Conservation (phyloP, 1,140 invertebrate species). For the Lamellibrachia luymesi region DNA sequence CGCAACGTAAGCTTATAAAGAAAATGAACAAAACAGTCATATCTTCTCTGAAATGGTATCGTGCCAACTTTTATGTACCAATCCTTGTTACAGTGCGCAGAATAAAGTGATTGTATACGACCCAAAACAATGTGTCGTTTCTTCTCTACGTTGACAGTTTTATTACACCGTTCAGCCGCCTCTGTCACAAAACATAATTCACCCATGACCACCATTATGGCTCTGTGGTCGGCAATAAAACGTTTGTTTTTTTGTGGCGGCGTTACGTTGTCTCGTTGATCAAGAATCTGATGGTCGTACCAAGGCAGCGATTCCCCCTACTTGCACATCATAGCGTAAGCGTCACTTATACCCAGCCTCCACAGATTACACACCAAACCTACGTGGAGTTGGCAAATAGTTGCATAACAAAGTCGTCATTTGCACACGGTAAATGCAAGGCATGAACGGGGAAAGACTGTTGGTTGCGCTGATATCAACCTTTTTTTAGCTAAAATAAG, state of each 20-base stretch:
- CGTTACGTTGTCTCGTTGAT: no score
- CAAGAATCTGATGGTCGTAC: no score
- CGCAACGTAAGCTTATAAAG: no score
- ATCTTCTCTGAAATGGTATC: no score
- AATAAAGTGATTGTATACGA: no score
- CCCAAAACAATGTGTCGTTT: no score
- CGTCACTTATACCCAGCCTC: not conserved
- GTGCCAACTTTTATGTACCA: no score
- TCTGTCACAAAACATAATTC: no score
- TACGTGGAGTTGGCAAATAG: not conserved
- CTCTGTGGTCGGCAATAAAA: not conserved
- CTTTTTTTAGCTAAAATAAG: not conserved
- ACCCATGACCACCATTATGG: not conserved
- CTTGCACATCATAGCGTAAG: not conserved
- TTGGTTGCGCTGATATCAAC: not conserved
- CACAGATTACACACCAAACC: not conserved
- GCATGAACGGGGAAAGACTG: not conserved
- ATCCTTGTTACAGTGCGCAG: no score
- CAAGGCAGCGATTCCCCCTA: not conserved
- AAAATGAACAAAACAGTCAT: no score
- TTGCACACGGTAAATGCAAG: not conserved
- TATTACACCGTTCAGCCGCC: no score
- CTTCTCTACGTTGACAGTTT: no score
- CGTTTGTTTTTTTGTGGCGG: not conserved
- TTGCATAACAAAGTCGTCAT: not conserved